Base-by-base conservation (phyloP, 2,888 invertebrate genomes). In the Liopterus haemorrhoidalis region DNA sequence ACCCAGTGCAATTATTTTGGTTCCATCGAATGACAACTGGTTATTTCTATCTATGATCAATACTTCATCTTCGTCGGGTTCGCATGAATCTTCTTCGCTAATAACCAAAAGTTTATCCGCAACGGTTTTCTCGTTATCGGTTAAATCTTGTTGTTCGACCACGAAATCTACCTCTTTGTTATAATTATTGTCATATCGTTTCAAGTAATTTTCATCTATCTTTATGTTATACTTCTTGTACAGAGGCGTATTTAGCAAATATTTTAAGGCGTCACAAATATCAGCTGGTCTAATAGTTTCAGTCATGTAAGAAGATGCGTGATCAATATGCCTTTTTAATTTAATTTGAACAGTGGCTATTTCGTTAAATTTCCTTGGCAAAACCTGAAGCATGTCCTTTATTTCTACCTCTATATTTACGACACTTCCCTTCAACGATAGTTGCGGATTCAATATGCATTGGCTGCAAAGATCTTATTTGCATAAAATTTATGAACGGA, bases 401-500 rank as follows among this genome's bases (percentile, higher is more conserved):
- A 60, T 51, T 45, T 60, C 55, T 6, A 57, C 49, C 11, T 56
- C 56, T 9, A 62, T 56, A 49, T 62, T 62, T 1, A 63, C 58
- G 15, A 65, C 55, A 49, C 53, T 55, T 2, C 56, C 57, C 46
- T 57, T 60, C 22, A 56, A 46, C 41, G 59, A 59, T 20, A 60
- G 42, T 37, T 60, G 57, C n/a, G 57, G 50, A 48, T 64, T 53
- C 8, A 56, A 38, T 19, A 61, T 56, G 41, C 43, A 56, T n/a
- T 8, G 51, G 48, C 50, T 56, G 46, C 16, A 60, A 51, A 19
- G 60, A 49, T 46, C 57, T 47, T 22, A 66, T 59, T 50, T 62
- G 60, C 61, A 64, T 64, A 38, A 66, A 65, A 25, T 59, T 56
- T 21, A 65, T 49, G 21, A 57, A 54, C 8, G 61, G 59, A 5